These are phyloP conservation scores for Apostichopus californicus DNA, from an alignment of 35 echinoderm and acorn worm genomes.

Conservation along the genomic window DNA sequence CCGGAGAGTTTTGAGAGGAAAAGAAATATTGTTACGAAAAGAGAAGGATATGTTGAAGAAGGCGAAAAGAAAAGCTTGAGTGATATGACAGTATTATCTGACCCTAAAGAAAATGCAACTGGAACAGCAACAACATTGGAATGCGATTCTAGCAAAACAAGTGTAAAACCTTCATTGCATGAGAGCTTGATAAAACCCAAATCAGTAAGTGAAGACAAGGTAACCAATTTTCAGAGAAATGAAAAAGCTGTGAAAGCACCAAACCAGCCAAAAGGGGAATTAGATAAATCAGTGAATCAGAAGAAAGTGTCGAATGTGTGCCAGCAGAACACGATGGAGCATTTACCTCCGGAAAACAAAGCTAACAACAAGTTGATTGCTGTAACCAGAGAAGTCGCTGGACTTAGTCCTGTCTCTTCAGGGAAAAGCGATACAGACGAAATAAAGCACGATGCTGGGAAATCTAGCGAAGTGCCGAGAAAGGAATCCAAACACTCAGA, in stretches of 20 bases:
- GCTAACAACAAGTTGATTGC: neutral
- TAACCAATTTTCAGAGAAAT: neutral
- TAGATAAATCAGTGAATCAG: neutral
- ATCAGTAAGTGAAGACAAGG: neutral
- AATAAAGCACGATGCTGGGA: neutral
- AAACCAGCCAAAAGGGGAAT: neutral
- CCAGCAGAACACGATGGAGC: neutral
- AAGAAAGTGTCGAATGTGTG: neutral
- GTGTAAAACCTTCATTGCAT: neutral
- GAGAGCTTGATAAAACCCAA: neutral
- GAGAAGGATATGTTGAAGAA: too few species aligned
- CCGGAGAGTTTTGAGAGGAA: neutral
- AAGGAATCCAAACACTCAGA: neutral
- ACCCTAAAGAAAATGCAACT: too few species aligned
- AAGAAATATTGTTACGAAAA: too few species aligned
- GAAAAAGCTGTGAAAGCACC: neutral
- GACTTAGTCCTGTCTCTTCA: neutral
- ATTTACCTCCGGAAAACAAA: neutral
- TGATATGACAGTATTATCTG: too few species aligned
- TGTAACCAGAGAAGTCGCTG: neutral
- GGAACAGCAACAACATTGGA: too few species aligned
- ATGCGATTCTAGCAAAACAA: neutral
- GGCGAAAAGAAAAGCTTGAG: too few species aligned
- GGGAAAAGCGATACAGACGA: neutral
- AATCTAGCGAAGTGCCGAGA: neutral